A percentile compares a stretch with the other conserved stretches of the same genome.
These are phyloP conservation scores for Dilophus febrilis DNA, from an alignment of 2,888 invertebrate species.

Conservation along the genomic window DNA sequence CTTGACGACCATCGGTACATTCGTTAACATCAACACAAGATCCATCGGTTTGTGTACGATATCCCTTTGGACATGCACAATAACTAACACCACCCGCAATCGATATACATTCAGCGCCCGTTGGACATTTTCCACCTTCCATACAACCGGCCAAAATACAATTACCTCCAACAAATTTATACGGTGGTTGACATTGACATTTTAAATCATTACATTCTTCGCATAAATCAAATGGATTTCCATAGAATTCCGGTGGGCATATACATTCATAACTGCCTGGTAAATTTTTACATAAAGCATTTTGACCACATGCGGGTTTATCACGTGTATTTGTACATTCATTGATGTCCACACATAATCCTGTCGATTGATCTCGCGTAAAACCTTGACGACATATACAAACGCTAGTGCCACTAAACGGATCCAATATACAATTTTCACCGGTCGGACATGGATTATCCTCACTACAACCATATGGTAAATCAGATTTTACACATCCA, in stretches of 20 bases:
- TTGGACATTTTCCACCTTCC: slow-evolving; percentile 61
- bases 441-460: slow-evolving; percentile 64
- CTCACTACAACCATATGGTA: slow-evolving; percentile 52
- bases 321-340: slow-evolving; percentile 62
- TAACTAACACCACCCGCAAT: slow-evolving; percentile 83
- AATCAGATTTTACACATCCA: slow-evolving; percentile 50
- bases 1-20: slow-evolving; percentile 54
- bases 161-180: slow-evolving; percentile 64
- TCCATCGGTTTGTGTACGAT: slow-evolving; percentile 55
- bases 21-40: slow-evolving; percentile 77
- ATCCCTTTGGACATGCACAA: slow-evolving; percentile 83
- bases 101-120: slow-evolving; percentile 76
- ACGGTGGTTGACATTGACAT: slow-evolving; percentile 77
- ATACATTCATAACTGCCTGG: slow-evolving; percentile 89
- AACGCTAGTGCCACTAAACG: slow-evolving; percentile 55
- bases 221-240: slow-evolving; percentile 76
- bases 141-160: slow-evolving; percentile 75
- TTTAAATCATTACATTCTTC: slow-evolving; percentile 68
- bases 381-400: slow-evolving; percentile 83
- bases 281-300: slow-evolving; percentile 80
- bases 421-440: slow-evolving; percentile 70
- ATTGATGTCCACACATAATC: slow-evolving; percentile 68
- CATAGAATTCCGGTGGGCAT: slow-evolving; percentile 73
- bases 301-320: slow-evolving; percentile 69
- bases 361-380: slow-evolving; percentile 52